phyloP scores from a whole-genome alignment of 1,140 invertebrate species.

The Lasioglossum albipes region DNA sequence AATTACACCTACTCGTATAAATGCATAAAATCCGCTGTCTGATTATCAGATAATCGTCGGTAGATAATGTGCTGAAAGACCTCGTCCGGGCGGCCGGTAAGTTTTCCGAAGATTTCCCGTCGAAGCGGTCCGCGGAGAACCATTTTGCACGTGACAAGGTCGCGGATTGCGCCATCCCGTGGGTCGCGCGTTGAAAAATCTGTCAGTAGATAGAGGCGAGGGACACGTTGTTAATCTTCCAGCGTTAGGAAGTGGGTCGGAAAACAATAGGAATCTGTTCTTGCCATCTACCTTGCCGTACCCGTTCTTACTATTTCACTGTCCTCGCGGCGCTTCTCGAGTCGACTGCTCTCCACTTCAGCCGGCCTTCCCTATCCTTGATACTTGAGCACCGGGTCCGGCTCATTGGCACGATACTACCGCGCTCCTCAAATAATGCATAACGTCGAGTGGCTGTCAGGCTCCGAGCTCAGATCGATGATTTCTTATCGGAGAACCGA shows the following conservation, averaged over 20 bases:
- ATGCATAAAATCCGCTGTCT: too few relatives aligned
- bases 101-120: background rate
- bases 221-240: constrained; percentile 62
- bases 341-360: constrained; percentile 29
- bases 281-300: constrained; percentile 38
- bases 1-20: too few relatives aligned
- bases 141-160: constrained; percentile 28
- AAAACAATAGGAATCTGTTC: constrained; percentile 63
- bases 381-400: constrained; percentile 19
- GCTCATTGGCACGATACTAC: constrained; percentile 32
- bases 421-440: constrained; percentile 23
- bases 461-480: background rate
- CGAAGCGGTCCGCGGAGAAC: background rate
- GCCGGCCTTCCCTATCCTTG: constrained; percentile 36
- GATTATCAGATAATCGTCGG: background rate
- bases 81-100: background rate
- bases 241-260: constrained; percentile 66
- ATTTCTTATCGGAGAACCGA: background rate
- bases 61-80: background rate
- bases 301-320: constrained; percentile 40
- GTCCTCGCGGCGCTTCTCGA: constrained; percentile 39
- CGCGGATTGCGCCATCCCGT: constrained; percentile 25
- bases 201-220: constrained; percentile 41
- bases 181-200: constrained; percentile 59
- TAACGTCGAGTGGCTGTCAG: background rate